These are phyloP conservation scores for Drosophila putrida DNA, from an alignment of 2,888 invertebrate genomes.

Conservation along the genomic window DNA sequence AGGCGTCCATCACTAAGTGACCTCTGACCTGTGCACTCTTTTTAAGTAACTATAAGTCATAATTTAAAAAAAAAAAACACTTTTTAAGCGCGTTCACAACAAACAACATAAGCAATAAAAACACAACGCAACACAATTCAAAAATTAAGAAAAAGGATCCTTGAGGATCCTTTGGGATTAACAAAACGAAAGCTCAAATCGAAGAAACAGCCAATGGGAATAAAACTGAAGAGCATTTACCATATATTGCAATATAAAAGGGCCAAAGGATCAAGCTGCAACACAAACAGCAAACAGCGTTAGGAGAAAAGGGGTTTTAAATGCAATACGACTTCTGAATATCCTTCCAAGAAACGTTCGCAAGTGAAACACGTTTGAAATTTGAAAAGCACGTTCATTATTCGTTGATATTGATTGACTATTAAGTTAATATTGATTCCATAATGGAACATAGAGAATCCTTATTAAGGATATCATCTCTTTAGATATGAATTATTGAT, in stretches of 20 bases:
- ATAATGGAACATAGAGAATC: no score
- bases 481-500: no score
- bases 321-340: slow-evolving; percentile 21
- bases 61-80: background rate
- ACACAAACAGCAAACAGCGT: slow-evolving; percentile 43
- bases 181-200: slow-evolving; percentile 19
- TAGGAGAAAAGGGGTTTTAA: slow-evolving; percentile 3
- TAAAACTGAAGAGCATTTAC: background rate
- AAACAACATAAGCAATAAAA: slow-evolving; percentile 53
- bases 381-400: no score
- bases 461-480: no score
- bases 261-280: slow-evolving; percentile 21
- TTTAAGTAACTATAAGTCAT: background rate
- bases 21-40: background rate
- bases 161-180: background rate
- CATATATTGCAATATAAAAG: background rate
- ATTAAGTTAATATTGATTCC: no score
- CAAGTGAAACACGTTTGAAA: background rate
- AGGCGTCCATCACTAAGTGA: slow-evolving; percentile 7
- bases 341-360: slow-evolving; percentile 18
- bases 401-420: no score
- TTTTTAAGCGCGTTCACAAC: slow-evolving; percentile 44
- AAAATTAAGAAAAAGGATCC: background rate
- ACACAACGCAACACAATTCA: slow-evolving; percentile 23
- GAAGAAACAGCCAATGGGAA: slow-evolving; percentile 1